Evolutionary conservation across 2,113 vertebrate genomes (phyloP).

Genomic region (Hemiscyllium ocellatum): DNA sequence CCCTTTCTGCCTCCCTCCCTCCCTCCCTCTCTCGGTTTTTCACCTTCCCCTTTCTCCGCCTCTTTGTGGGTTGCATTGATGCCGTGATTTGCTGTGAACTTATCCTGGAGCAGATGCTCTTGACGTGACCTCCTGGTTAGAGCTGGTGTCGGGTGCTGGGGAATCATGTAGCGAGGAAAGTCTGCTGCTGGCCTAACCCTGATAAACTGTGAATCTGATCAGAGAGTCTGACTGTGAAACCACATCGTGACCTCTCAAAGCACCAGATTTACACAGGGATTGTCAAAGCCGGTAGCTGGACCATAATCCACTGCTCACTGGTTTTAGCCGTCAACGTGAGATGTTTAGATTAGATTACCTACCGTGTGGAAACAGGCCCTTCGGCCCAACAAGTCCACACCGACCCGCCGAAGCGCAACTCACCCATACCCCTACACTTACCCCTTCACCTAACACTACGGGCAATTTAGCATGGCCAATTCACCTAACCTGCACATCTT

Average conservation of each 20-base stretch:
- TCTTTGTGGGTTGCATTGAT: not conserved
- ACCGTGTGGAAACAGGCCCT: too few species aligned
- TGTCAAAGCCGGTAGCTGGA: not conserved
- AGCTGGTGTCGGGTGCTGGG: not conserved
- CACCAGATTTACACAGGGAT: not conserved
- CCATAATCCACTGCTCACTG: not conserved
- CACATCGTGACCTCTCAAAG: not conserved
- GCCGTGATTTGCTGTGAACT: not conserved
- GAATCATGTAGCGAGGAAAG: not conserved
- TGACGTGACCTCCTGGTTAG: not conserved
- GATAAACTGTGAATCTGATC: not conserved
- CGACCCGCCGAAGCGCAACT: too few species aligned
- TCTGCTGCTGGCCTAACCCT: not conserved
- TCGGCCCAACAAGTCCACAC: too few species aligned
- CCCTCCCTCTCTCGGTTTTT: not conserved
- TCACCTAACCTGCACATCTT: too few species aligned
- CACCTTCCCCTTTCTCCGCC: not conserved
- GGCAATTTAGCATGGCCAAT: too few species aligned
- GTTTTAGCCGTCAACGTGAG: not conserved
- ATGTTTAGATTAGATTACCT: too few species aligned
- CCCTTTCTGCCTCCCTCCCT: too few species aligned
- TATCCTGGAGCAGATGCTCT: conserved; percentile 10
- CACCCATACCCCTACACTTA: too few species aligned
- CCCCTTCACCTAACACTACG: too few species aligned
- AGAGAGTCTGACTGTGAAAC: not conserved